A percentile compares a stretch with the other conserved stretches of the same genome.
Conservation (phyloP, 2,888 invertebrate genomes). For the Perdita meconis region DNA sequence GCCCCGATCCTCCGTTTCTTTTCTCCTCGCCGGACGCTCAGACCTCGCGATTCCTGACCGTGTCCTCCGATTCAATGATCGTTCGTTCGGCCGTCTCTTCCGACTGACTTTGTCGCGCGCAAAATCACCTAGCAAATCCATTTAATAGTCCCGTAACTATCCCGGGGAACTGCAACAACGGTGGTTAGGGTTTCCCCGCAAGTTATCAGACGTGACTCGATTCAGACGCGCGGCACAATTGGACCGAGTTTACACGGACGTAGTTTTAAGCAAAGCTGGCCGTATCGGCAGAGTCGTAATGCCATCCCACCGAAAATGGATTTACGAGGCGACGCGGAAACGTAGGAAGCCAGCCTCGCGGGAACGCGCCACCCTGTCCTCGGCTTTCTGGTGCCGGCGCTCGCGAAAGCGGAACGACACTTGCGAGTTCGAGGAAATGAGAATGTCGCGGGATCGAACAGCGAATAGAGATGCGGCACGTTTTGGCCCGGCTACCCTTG, state of each 20-base stretch:
- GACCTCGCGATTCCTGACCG: too few relatives aligned
- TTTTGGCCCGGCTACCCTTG: constrained; percentile 43
- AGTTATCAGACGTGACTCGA: too few relatives aligned
- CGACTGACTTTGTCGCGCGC: too few relatives aligned
- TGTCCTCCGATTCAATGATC: too few relatives aligned
- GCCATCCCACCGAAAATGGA: constrained; percentile 26
- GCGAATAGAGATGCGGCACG: constrained; percentile 36
- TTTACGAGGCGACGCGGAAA: constrained; percentile 48
- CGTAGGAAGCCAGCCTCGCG: constrained; percentile 29
- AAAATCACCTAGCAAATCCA: too few relatives aligned
- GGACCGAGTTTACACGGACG: neutral
- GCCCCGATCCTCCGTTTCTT: constrained; percentile 10
- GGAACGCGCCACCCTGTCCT: constrained; percentile 41
- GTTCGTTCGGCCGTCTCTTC: too few relatives aligned
- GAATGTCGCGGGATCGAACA: constrained; percentile 53
- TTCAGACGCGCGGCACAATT: too few relatives aligned
- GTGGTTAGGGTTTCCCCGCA: too few relatives aligned
- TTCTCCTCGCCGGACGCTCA: too few relatives aligned
- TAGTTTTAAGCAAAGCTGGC: neutral
- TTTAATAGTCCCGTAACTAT: too few relatives aligned
- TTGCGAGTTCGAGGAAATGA: constrained; percentile 53
- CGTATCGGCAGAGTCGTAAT: constrained; percentile 25
- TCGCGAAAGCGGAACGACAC: constrained; percentile 42
- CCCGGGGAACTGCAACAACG: too few relatives aligned
- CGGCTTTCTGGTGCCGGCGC: constrained; percentile 6